Evolutionary conservation across 1,140 invertebrate genomes (phyloP).

Genomic region (Episyrphus balteatus): DNA sequence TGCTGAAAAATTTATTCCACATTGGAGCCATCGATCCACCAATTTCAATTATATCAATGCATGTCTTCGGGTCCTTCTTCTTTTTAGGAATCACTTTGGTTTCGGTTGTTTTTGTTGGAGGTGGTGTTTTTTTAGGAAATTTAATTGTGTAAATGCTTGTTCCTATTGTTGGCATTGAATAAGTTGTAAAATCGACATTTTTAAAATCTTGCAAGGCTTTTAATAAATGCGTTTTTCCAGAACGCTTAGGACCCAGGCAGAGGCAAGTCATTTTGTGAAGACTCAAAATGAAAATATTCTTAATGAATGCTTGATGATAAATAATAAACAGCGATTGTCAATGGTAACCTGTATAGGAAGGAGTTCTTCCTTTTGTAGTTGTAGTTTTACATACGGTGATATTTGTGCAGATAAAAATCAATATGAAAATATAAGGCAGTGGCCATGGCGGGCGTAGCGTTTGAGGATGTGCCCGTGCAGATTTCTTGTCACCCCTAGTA

Average conservation of each 20-base stretch:
- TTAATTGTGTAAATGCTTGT: constrained; percentile 58
- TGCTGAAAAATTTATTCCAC: constrained; percentile 59
- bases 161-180: constrained; percentile 65
- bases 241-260: constrained; percentile 63
- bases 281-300: too few species aligned
- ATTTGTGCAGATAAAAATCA: too few species aligned
- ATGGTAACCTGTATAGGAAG: too few species aligned
- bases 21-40: constrained; percentile 68
- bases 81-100: not conserved
- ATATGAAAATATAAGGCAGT: too few species aligned
- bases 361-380: too few species aligned
- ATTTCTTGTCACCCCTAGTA: too few species aligned
- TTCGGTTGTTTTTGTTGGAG: constrained; percentile 17
- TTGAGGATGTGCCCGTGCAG: too few species aligned
- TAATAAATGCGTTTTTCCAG: constrained; percentile 70
- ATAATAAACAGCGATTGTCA: too few species aligned
- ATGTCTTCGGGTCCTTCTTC: constrained; percentile 33
- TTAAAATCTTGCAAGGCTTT: constrained; percentile 56
- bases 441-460: too few species aligned
- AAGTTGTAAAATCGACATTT: constrained; percentile 56
- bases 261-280: constrained; percentile 42
- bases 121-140: constrained; percentile 39
- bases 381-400: too few species aligned
- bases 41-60: constrained; percentile 46
- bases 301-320: too few species aligned